Evolutionary conservation across 1,140 invertebrate species (phyloP), one percentile per base, ranked within the genome.

Genomic region (Drosophila suzukii): DNA sequence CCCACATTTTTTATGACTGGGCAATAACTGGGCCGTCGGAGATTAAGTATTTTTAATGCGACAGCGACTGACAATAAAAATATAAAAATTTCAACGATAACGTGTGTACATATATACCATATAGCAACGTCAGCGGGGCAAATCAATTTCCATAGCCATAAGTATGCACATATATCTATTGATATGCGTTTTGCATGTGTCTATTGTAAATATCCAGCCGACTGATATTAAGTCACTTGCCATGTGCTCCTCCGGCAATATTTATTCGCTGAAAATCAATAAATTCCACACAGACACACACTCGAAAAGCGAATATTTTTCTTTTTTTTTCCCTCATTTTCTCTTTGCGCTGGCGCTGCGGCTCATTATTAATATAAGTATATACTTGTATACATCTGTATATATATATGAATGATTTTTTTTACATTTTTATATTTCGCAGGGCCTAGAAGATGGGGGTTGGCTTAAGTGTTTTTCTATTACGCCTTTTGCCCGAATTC

Each of bases 11-110:
- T 66, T 68, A 55, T 50, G 55, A 36, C 47, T 43, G 39, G 68
- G 61, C 71, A 78, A 90, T 85, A 86, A 83, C 85, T 84, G 34
- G 63, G 80, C 76, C 71, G 70, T 68, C 53, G 58, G 65, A 89
- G 84, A 89, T 89, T 89, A 89, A 89, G 84, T 89, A 89, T 89
- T 89, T 89, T 89, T 89, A 89, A 89, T 89, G 84, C 84, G 84
- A 82, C 60, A 78, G 75, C 82, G 73, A 78, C 76, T 78, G 72
- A 77, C 85, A 75, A 86, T 86, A 82, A 83, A 86, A 80, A 89
- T 83, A 89, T 80, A 83, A 80, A 89, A 89, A 89, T 89, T 89
- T 89, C 81, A 90, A 90, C 81, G 81, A 86, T 86, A 88, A 27
- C 27, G 27, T 20, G 20, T 20, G 20, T 27, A 27, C 27, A 24